These are phyloP conservation scores for Micrasema longulum DNA, from an alignment of 1,140 invertebrate species.

Conservation along the genomic window DNA sequence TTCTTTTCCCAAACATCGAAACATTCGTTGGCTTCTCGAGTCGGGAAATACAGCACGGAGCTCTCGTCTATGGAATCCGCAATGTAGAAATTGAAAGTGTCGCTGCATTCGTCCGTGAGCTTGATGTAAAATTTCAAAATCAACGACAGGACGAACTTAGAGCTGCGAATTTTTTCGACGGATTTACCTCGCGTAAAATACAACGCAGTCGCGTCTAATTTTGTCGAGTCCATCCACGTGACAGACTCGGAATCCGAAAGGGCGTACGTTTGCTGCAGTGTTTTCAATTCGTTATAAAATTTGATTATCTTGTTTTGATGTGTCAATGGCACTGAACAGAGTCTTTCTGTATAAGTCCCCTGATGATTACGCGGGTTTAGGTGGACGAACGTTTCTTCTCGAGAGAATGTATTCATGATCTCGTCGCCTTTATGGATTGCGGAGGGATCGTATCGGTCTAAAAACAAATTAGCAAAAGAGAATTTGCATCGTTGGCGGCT, in stretches of 20 bases:
- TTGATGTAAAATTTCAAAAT: conserved; percentile 63
- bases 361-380: conserved; percentile 64
- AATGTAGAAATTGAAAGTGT: neutral
- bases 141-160: conserved; percentile 65
- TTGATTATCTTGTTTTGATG: conserved; percentile 64
- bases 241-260: conserved; percentile 60
- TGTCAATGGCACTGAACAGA: conserved; percentile 63
- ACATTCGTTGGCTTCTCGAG: neutral
- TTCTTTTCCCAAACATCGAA: conserved; percentile 42
- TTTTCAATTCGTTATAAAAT: conserved; percentile 54
- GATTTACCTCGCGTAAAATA: conserved; percentile 61
- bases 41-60: conserved; percentile 23
- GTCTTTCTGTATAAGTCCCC: conserved; percentile 67
- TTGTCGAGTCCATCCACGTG: conserved; percentile 30
- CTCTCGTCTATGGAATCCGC: conserved; percentile 2
- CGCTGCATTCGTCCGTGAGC: conserved; percentile 50
- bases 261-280: conserved; percentile 59
- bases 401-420: conserved; percentile 61
- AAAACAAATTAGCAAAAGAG: conserved; percentile 65
- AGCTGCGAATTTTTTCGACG: conserved; percentile 62
- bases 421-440: conserved; percentile 61
- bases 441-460: conserved; percentile 67
- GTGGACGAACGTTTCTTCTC: conserved; percentile 61
- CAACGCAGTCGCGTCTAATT: conserved; percentile 57
- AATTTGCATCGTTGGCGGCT: conserved; percentile 65